Percentiles rank a stretch among this genome's conserved stretches.
Conservation (phyloP, 1,140 invertebrate species). For the Scaptomyza hsui region DNA sequence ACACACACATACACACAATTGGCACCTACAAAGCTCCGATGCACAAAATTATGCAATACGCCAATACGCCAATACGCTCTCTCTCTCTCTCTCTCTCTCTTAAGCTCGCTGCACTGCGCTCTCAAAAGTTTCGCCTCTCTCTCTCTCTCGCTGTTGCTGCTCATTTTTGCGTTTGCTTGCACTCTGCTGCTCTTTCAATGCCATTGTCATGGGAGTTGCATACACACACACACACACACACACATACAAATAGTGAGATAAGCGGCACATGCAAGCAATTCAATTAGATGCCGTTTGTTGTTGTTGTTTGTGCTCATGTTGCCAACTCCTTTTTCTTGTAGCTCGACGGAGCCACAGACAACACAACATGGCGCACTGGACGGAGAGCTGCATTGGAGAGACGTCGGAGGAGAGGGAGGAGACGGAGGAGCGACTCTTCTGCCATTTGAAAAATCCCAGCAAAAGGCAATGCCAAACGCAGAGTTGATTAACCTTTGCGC, state of each 20-base stretch:
- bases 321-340: constrained; percentile 48
- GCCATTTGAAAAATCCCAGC: constrained; percentile 48
- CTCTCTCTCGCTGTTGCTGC: neutral
- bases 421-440: constrained; percentile 30
- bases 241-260: constrained; percentile 32
- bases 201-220: constrained; percentile 74
- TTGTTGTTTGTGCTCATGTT: constrained; percentile 36
- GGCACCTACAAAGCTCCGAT: constrained; percentile 41
- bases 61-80: too few relatives aligned
- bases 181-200: constrained; percentile 67
- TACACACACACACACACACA: constrained; percentile 21
- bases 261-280: constrained; percentile 67
- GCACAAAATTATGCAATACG: constrained; percentile 78
- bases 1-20: constrained; percentile 14
- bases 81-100: too few relatives aligned
- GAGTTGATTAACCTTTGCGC: constrained; percentile 84
- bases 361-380: constrained; percentile 48
- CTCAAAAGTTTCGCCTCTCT: neutral
- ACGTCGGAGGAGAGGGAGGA: constrained; percentile 17
- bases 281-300: constrained; percentile 70
- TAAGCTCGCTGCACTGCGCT: constrained; percentile 15
- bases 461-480: constrained; percentile 47
- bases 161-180: constrained; percentile 22
- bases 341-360: constrained; percentile 66
- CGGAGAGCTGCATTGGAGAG: constrained; percentile 45